These are phyloP conservation scores for Yponomeuta evonymella DNA, from an alignment of 2,888 invertebrate species.

Conservation along the genomic window DNA sequence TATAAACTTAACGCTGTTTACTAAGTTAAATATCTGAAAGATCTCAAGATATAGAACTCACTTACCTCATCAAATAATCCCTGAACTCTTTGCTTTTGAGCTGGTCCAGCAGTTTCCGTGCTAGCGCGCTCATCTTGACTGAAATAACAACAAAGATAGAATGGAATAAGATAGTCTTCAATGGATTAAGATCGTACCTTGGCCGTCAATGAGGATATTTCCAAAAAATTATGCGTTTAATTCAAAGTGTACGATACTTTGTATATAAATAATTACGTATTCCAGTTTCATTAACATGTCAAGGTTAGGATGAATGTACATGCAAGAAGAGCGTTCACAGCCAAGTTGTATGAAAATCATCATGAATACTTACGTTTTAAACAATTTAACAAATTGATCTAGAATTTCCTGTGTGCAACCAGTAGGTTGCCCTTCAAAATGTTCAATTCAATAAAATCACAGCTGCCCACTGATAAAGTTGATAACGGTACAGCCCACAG, in stretches of 20 bases:
- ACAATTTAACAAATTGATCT: neutral
- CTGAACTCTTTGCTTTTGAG: constrained; percentile 90
- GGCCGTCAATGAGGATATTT: neutral
- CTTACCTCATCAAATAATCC: constrained; percentile 89
- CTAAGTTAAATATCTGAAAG: neutral
- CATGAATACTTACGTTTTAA: neutral
- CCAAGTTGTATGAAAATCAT: neutral
- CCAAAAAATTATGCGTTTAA: neutral
- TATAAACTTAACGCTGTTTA: too few relatives aligned
- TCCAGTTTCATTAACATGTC: constrained; percentile 33
- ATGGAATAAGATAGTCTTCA: neutral
- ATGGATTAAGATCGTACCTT: neutral
- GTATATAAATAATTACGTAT: constrained; percentile 29
- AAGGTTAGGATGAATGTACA: constrained; percentile 40
- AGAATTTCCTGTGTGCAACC: neutral
- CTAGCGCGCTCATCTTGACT: constrained; percentile 50
- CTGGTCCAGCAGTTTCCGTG: constrained; percentile 71
- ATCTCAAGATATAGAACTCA: neutral
- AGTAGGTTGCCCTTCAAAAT: constrained; percentile 16
- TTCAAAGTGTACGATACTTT: neutral
- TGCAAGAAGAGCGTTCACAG: constrained; percentile 10
- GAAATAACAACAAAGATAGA: constrained; percentile 27
- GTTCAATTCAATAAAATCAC: constrained; percentile 3
- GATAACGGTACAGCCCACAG: constrained; percentile 3
- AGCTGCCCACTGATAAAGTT: constrained; percentile 17